These are phyloP conservation scores for Zhengitettix transpicula DNA, from an alignment of 2,888 invertebrate species.

Conservation along the genomic window DNA sequence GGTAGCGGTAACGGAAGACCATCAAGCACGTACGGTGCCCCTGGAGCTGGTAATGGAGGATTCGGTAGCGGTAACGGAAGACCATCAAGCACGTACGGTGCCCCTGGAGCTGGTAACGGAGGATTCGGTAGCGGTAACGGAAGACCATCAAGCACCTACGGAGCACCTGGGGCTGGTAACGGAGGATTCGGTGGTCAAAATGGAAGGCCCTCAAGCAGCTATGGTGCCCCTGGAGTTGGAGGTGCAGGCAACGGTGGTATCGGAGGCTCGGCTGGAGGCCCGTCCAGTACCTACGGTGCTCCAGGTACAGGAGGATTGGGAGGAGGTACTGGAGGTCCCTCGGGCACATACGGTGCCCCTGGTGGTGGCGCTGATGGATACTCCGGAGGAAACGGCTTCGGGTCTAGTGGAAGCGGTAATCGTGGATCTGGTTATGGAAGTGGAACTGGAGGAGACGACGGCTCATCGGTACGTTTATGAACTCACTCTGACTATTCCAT, in stretches of 20 bases:
- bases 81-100: conserved; percentile 5
- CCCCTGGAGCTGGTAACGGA: conserved; percentile 1
- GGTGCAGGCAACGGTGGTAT: background rate
- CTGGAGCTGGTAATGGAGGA: conserved; percentile 1
- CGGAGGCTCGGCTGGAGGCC: conserved; percentile 5
- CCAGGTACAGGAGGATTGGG: background rate
- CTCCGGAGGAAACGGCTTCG: background rate
- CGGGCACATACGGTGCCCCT: conserved; percentile 1
- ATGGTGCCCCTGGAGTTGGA: conserved; percentile 6
- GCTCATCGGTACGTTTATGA: conserved; percentile 7
- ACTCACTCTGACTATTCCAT: background rate
- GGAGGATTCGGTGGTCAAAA: background rate
- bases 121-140: background rate
- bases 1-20: conserved; percentile 1
- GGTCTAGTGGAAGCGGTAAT: background rate
- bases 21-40: conserved; percentile 6
- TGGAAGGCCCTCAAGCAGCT: conserved; percentile 5
- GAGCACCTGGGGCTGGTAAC: conserved; percentile 5
- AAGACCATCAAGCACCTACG: conserved; percentile 7
- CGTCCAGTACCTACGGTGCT: conserved; percentile 6
- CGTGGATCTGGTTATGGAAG: background rate
- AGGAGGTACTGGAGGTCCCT: conserved; percentile 2
- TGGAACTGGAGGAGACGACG: conserved; percentile 5
- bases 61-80: background rate
- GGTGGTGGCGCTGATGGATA: conserved; percentile 5